Conservation (phyloP, 2,888 invertebrate species). For the Noctua janthe region DNA sequence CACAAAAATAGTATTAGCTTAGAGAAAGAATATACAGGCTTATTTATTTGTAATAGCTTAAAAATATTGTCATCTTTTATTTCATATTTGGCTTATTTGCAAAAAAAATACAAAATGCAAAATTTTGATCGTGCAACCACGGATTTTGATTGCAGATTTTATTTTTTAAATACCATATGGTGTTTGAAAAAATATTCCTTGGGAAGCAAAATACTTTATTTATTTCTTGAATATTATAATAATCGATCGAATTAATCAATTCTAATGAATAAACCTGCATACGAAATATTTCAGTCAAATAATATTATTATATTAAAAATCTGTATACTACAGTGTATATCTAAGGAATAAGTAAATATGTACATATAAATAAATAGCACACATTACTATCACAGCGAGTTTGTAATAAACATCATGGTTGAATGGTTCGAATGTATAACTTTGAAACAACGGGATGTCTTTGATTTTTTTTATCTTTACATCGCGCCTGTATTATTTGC, state of each 20-base stretch:
- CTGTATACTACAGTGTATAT: slow-evolving; percentile 46
- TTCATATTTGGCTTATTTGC: background rate
- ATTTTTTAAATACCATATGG: background rate
- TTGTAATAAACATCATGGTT: slow-evolving; percentile 29
- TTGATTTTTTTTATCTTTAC: background rate
- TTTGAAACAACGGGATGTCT: background rate
- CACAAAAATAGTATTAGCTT: slow-evolving; percentile 31
- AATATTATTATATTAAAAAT: slow-evolving; percentile 23
- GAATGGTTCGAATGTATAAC: slow-evolving; percentile 50
- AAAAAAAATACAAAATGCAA: background rate
- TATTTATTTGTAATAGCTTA: slow-evolving; percentile 22
- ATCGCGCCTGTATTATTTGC: background rate
- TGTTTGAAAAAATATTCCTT: background rate
- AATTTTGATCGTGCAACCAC: background rate
- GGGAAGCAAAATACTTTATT: background rate
- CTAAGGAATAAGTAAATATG: slow-evolving; percentile 52
- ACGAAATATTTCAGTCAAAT: slow-evolving; percentile 12
- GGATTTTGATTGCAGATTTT: background rate
- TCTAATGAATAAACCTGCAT: slow-evolving; percentile 56
- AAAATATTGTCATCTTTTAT: background rate
- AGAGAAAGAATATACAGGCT: slow-evolving; percentile 39
- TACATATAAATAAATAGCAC: slow-evolving; percentile 64
- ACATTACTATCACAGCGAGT: slow-evolving; percentile 61
- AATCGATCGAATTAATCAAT: background rate
- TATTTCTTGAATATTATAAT: background rate